phyloP scores from a whole-genome alignment of 2,797 vertebrate genomes.

The Mycteria americana region DNA sequence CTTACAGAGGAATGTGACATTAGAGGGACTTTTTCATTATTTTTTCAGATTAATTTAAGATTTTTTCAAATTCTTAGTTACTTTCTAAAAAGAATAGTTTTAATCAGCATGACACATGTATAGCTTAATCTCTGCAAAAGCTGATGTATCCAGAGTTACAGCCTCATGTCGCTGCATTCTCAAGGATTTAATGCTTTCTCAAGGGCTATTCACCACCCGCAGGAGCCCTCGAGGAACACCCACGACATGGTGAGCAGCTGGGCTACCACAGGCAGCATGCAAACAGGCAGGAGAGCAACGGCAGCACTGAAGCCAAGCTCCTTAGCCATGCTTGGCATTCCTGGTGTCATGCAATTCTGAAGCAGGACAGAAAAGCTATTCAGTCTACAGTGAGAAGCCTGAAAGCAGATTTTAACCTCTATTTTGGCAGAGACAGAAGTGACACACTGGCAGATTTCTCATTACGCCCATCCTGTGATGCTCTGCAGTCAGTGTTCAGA shows the following conservation, averaged over 20 bases:
- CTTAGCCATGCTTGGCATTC: not conserved
- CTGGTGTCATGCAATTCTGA: not conserved
- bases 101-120: not conserved
- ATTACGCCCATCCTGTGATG: conserved; percentile 13
- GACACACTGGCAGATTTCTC: conserved; percentile 33
- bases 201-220: not conserved
- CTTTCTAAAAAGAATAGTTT: not conserved
- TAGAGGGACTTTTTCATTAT: not conserved
- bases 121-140: not conserved
- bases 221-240: not conserved
- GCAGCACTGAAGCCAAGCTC: not conserved
- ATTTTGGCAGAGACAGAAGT: conserved; percentile 31
- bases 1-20: not conserved
- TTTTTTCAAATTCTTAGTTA: not conserved
- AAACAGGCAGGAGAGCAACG: not conserved
- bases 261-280: not conserved
- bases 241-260: not conserved
- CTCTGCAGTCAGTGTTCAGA: not conserved
- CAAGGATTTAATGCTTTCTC: not conserved
- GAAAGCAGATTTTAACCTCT: conserved; percentile 52
- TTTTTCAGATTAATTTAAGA: not conserved
- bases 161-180: not conserved
- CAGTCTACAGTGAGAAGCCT: not conserved
- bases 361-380: conserved; percentile 28
- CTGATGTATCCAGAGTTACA: not conserved